Evolutionary conservation across 2,888 invertebrate genomes (phyloP).

Genomic region (Tanytarsus gracilentus): DNA sequence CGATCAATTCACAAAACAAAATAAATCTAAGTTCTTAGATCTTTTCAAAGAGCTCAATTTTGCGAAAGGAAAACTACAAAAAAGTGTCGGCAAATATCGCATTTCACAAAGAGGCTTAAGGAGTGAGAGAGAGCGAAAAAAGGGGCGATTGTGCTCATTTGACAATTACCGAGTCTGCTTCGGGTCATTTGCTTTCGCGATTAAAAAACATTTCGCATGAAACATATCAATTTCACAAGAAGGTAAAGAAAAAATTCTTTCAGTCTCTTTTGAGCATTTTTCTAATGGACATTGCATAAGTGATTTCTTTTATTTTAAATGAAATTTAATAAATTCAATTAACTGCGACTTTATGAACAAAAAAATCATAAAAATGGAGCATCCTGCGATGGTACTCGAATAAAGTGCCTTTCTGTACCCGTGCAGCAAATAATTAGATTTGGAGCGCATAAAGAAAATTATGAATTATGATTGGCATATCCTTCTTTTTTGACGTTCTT

Average conservation of each 20-base stretch:
- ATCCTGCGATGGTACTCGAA: too few species aligned
- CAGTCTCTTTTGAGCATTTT: neutral
- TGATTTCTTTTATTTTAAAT: neutral
- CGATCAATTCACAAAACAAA: neutral
- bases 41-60: neutral
- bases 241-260: neutral
- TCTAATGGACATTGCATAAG: slow-evolving; percentile 5
- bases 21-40: neutral
- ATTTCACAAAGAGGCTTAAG: slow-evolving; percentile 13
- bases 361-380: neutral
- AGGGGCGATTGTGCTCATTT: slow-evolving; percentile 9
- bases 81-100: slow-evolving; percentile 21
- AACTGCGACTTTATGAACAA: neutral
- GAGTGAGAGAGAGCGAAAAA: neutral
- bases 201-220: neutral
- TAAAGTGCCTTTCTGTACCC: too few species aligned
- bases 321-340: neutral
- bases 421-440: slow-evolving; percentile 20
- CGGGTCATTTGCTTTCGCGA: neutral
- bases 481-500: neutral
- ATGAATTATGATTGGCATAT: slow-evolving; percentile 20
- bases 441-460: neutral
- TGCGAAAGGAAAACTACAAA: neutral
- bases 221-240: slow-evolving; percentile 19
- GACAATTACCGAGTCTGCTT: slow-evolving; percentile 1